These are phyloP conservation scores for Apodemia duryi DNA, from an alignment of 2,888 invertebrate genomes.

Conservation along the genomic window DNA sequence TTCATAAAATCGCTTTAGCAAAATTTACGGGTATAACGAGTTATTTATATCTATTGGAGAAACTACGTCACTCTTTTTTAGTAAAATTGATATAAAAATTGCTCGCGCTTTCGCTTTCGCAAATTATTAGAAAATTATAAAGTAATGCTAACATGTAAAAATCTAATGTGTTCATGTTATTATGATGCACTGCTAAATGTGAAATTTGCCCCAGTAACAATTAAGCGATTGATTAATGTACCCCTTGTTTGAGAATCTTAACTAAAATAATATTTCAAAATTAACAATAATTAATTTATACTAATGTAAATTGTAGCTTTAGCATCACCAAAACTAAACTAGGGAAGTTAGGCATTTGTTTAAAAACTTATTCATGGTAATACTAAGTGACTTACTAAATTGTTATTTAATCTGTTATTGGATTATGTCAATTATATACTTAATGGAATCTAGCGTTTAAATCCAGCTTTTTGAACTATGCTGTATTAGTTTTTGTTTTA, in stretches of 20 bases:
- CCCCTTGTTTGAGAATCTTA: background rate
- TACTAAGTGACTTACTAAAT: slow-evolving; percentile 54
- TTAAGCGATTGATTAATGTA: background rate
- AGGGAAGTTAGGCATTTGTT: background rate
- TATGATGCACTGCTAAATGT: background rate
- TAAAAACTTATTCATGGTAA: slow-evolving; percentile 1
- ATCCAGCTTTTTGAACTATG: slow-evolving; percentile 59
- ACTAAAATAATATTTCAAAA: background rate
- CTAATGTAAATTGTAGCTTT: background rate
- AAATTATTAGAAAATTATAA: background rate
- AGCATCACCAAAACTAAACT: background rate
- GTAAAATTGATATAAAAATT: background rate
- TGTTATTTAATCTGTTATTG: slow-evolving; percentile 35
- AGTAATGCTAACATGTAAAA: background rate
- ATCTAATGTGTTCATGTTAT: background rate
- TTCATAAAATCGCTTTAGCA: background rate
- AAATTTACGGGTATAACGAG: background rate
- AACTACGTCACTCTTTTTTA: background rate
- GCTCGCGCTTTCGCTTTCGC: slow-evolving; percentile 4
- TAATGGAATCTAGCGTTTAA: slow-evolving; percentile 49
- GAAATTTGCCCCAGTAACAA: background rate
- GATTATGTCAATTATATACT: slow-evolving; percentile 27
- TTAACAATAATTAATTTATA: slow-evolving; percentile 1
- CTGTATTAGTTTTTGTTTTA: slow-evolving; percentile 44
- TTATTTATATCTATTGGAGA: background rate